These are phyloP conservation scores for Yasuhikotakia modesta DNA, from an alignment of 2,797 vertebrate species.

Conservation along the genomic window DNA sequence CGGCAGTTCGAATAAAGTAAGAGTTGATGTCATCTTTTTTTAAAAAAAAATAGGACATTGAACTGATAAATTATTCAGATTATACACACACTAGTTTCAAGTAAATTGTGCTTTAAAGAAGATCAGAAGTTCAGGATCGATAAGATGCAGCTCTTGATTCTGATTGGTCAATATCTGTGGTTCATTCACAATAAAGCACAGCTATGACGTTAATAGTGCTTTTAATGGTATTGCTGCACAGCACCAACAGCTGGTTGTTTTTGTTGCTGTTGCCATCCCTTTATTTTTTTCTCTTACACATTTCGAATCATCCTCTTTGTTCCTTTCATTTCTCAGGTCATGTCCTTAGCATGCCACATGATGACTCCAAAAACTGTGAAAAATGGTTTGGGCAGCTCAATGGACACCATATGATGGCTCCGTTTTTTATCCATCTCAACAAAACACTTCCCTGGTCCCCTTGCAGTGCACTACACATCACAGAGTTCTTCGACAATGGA, in stretches of 20 bases:
- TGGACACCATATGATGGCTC: constrained; percentile 89
- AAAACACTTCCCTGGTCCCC: constrained; percentile 91
- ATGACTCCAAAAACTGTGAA: constrained; percentile 91
- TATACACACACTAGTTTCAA: constrained; percentile 9
- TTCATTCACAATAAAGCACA: too few relatives aligned
- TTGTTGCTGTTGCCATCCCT: not conserved
- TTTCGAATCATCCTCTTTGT: not conserved
- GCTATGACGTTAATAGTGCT: too few relatives aligned
- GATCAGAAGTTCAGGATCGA: not conserved
- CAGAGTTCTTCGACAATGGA: constrained; percentile 93
- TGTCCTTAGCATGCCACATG: constrained; percentile 95
- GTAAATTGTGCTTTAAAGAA: not conserved
- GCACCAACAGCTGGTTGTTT: too few relatives aligned
- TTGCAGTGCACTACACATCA: constrained; percentile 92
- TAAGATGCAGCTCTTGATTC: not conserved
- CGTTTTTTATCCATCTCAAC: constrained; percentile 87
- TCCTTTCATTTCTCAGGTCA: constrained; percentile 80
- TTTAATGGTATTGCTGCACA: too few relatives aligned
- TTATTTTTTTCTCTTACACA: constrained; percentile 1
- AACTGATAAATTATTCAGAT: not conserved
- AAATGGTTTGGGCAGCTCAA: constrained; percentile 85
- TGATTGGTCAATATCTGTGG: not conserved
- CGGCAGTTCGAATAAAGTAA: constrained; percentile 16
- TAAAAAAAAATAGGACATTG: not conserved
- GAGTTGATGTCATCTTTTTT: not conserved